Conservation (phyloP, 2,797 vertebrate genomes). For the Takifugu ocellatus region DNA sequence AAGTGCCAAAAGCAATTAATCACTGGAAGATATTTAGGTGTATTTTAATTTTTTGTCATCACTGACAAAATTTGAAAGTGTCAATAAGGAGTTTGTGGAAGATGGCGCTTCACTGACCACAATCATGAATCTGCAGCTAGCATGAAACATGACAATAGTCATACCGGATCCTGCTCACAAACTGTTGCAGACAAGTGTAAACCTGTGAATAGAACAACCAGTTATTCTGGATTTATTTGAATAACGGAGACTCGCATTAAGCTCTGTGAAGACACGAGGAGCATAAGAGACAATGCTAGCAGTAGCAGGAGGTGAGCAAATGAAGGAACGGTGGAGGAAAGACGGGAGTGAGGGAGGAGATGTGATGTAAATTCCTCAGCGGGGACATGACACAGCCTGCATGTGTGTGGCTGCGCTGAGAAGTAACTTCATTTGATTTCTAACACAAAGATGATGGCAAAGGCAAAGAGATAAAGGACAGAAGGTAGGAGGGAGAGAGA, state of each 20-base stretch:
- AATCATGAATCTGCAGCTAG: too few species aligned
- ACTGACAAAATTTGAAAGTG: too few species aligned
- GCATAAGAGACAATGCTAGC: conserved; percentile 28
- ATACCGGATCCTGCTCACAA: background rate
- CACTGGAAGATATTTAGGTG: too few species aligned
- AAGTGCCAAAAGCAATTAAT: too few species aligned
- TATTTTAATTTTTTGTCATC: too few species aligned
- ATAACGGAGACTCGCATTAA: conserved; percentile 4
- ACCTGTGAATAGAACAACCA: conserved; percentile 1
- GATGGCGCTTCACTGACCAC: too few species aligned
- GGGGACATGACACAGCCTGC: conserved; percentile 34
- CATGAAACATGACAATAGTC: too few species aligned
- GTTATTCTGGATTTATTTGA: conserved; percentile 1
- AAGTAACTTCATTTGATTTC: conserved; percentile 51
- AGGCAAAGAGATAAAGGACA: conserved; percentile 18
- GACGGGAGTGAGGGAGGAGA: conserved; percentile 30
- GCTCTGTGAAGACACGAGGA: conserved; percentile 1
- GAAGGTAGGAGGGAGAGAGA: conserved; percentile 11
- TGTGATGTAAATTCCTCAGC: conserved; percentile 51
- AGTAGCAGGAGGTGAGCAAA: conserved; percentile 28
- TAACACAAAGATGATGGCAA: conserved; percentile 32
- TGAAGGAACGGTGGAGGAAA: conserved; percentile 15
- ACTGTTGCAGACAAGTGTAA: conserved; percentile 3
- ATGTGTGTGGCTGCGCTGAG: conserved; percentile 20
- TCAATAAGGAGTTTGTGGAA: too few species aligned